Percentiles rank a stretch among this genome's conserved stretches.
These are phyloP conservation scores for Octodonta nipae DNA, from an alignment of 2,888 invertebrate genomes.

Conservation along the genomic window DNA sequence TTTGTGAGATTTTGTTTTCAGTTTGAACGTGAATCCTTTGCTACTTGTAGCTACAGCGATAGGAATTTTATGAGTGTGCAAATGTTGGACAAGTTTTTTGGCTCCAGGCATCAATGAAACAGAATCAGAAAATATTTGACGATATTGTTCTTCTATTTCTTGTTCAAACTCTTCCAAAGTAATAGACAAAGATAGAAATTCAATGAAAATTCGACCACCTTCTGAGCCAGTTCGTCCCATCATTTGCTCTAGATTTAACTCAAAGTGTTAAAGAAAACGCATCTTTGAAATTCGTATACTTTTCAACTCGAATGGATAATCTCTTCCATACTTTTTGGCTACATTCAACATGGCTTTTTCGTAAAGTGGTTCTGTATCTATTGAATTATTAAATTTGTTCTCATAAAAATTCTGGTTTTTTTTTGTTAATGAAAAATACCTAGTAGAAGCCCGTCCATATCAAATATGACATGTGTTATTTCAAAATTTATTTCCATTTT, in stretches of 20 bases:
- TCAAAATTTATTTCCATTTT: constrained; percentile 36
- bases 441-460: constrained; percentile 52
- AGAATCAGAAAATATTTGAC: too few relatives aligned
- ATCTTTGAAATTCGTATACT: too few relatives aligned
- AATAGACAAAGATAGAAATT: constrained; percentile 47
- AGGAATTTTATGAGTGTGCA: constrained; percentile 47
- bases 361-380: too few relatives aligned
- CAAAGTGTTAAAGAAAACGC: too few relatives aligned
- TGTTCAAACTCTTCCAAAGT: constrained; percentile 48
- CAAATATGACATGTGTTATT: constrained; percentile 66
- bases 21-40: constrained; percentile 39
- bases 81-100: constrained; percentile 32
- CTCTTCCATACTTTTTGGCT: constrained; percentile 57
- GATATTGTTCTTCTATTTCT: too few relatives aligned
- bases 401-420: too few relatives aligned
- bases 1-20: constrained; percentile 41
- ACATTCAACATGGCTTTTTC: too few relatives aligned
- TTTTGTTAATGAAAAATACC: constrained; percentile 35
- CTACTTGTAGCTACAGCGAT: constrained; percentile 59
- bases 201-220: constrained; percentile 40
- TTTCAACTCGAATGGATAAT: constrained; percentile 61
- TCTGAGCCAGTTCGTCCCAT: too few relatives aligned
- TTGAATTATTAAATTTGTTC: too few relatives aligned
- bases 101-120: constrained; percentile 48
- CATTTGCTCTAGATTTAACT: too few relatives aligned